Evolutionary conservation across 2,888 invertebrate genomes (phyloP).

Genomic region (Clanis bilineata): DNA sequence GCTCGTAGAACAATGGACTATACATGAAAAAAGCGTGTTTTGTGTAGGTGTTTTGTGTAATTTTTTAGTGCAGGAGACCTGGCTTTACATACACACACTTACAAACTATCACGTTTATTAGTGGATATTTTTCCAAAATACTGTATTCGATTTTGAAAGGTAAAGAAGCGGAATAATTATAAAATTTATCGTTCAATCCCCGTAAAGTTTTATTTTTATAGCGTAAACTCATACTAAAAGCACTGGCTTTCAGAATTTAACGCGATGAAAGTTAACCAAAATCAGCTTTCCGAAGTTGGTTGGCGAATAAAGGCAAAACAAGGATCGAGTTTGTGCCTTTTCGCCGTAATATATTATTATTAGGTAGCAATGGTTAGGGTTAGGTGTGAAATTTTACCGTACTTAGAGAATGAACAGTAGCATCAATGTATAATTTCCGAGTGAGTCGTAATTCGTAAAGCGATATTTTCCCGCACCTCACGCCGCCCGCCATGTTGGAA

Average conservation of each 20-base stretch:
- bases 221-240: slow-evolving; percentile 1
- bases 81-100: too few relatives aligned
- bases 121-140: too few relatives aligned
- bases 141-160: background rate
- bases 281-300: slow-evolving; percentile 24
- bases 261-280: slow-evolving; percentile 13
- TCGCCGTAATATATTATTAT: slow-evolving; percentile 55
- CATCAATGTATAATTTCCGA: slow-evolving; percentile 74
- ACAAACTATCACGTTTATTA: too few relatives aligned
- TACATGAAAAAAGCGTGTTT: too few relatives aligned
- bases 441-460: slow-evolving; percentile 75
- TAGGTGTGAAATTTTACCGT: slow-evolving; percentile 72
- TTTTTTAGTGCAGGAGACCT: too few relatives aligned
- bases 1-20: too few relatives aligned
- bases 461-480: slow-evolving; percentile 46
- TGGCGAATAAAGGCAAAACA: slow-evolving; percentile 35
- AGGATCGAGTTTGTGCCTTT: slow-evolving; percentile 42
- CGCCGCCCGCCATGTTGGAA: slow-evolving; percentile 60
- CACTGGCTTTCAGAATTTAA: background rate
- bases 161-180: background rate
- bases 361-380: slow-evolving; percentile 42
- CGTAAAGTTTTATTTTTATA: background rate
- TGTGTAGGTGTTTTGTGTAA: too few relatives aligned
- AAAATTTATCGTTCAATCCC: background rate
- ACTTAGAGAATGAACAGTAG: slow-evolving; percentile 47